These are phyloP conservation scores for Motacilla alba DNA, from an alignment of 2,113 vertebrate species.

Conservation along the genomic window DNA sequence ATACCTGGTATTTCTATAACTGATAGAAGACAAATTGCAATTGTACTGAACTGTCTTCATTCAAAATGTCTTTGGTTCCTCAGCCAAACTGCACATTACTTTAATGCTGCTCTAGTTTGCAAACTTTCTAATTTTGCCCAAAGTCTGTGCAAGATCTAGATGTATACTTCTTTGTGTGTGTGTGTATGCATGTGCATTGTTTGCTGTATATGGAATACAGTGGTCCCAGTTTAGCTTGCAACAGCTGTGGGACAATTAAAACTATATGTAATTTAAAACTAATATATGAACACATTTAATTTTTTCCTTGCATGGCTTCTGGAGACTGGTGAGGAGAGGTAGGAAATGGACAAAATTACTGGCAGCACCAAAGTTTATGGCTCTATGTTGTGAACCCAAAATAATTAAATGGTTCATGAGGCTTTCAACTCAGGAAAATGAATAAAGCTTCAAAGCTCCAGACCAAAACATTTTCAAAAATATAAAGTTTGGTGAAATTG, in stretches of 20 bases:
- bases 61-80: not conserved
- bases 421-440: not conserved
- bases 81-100: not conserved
- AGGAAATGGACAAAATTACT: slow-evolving; percentile 3
- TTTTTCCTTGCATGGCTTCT: not conserved
- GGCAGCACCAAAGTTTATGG: not conserved
- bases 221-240: not conserved
- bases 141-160: not conserved
- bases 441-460: not conserved
- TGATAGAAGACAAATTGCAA: not conserved
- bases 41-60: not conserved
- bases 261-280: not conserved
- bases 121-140: not conserved
- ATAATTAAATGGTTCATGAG: not conserved
- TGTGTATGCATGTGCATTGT: not conserved
- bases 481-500: not conserved
- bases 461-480: not conserved
- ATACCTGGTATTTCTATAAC: not conserved
- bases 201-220: not conserved
- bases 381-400: not conserved
- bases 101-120: not conserved
- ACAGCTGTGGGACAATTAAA: not conserved
- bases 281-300: not conserved
- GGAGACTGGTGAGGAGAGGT: not conserved
- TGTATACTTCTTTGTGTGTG: not conserved